Base-by-base conservation (phyloP, 2,113 vertebrate species). In the Grus americana region DNA sequence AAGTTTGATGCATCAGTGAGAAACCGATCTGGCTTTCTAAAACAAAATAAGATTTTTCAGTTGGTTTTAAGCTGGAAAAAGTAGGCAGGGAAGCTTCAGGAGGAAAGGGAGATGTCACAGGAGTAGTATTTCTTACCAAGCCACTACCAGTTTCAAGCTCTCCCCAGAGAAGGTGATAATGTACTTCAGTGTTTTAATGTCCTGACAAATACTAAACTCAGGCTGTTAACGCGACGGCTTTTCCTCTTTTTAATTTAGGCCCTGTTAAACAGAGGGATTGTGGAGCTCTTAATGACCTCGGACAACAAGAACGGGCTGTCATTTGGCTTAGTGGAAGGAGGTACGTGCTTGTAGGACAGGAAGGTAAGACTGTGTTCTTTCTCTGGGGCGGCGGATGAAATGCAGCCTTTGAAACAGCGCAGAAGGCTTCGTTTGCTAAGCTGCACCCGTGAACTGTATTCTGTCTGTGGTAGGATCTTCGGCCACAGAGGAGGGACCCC, bases 261-360 rank as follows among this genome's bases (percentile, higher is more conserved):
- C 4, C 94, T 99, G 79, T 10, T 98, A 75, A 97, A 96, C 29
- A 98, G 99, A 94, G 99, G 98, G 72, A 98, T 99, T 75, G 97
- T 97, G 81, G 99, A 99, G 84, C 90, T 99, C 81, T 97, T 99
- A 84, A 81, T 99, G 98, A 99, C 99, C 58, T 99, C 99, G 0
- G 99, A 99, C 96, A 98, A 98, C 94, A 97, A 97, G 61, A 97
- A 98, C 0, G 98, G 98, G 17, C 92, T 99, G 20, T 91, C 88
- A 2, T 95, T 82, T 18, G 99, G 99, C 89, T 94, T 95, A 17
- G 95, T 99, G 93, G 96, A 98, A 94, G 99, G 99, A 99, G 99
- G 99, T 99, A 99, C 26, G 90, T 55, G 58, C 63, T 59, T n/a
- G 40, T 21, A 13, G 52, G 50, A 54, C 72, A 65, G 42, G 15